Conservation (phyloP, 2,888 invertebrate species). For the Agrochola lota region DNA sequence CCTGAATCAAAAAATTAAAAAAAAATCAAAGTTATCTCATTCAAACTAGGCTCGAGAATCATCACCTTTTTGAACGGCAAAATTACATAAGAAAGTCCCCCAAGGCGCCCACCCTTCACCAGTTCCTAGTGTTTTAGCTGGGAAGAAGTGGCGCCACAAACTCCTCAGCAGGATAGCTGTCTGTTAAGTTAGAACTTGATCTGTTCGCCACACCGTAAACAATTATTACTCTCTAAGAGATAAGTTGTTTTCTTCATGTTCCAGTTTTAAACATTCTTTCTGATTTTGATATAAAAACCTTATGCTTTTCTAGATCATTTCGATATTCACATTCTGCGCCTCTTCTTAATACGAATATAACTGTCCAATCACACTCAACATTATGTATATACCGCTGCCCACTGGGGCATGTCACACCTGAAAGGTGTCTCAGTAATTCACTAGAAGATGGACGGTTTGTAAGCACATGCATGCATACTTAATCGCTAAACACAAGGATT, state of each 20-base stretch:
- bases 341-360: background rate
- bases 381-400: background rate
- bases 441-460: constrained; percentile 18
- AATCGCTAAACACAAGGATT: constrained; percentile 45
- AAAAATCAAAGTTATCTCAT: background rate
- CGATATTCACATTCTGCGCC: background rate
- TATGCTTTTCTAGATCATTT: no score
- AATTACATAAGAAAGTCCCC: background rate
- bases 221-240: background rate
- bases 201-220: background rate
- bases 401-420: constrained; percentile 29
- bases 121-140: background rate
- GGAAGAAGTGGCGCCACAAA: background rate
- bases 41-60: no score
- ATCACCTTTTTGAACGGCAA: background rate
- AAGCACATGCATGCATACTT: constrained; percentile 28
- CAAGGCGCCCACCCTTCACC: background rate
- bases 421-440: constrained; percentile 44
- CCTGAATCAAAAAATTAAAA: no score
- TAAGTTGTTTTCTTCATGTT: background rate
- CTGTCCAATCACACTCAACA: background rate
- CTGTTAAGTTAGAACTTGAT: background rate
- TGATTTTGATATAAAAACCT: background rate
- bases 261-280: background rate
- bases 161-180: background rate